Evolutionary conservation across 2,888 invertebrate genomes (phyloP), one percentile per base, ranked within the genome.

Genomic region (Aethes cnicana): DNA sequence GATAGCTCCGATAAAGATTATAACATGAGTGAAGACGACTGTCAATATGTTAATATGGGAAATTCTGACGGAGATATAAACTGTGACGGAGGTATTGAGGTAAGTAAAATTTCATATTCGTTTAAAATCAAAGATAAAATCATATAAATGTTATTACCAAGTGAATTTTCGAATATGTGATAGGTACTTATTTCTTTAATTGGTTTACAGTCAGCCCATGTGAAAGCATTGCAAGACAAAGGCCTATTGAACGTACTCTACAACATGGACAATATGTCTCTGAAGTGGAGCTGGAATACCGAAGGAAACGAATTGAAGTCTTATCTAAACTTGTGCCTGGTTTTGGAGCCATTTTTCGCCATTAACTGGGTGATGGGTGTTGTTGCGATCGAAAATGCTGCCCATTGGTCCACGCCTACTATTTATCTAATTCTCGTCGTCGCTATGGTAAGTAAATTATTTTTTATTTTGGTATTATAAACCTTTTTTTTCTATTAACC

Each of bases 321-420:
- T 42, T 91, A 93, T 59, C 74, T 93, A 53, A 91, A 92, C 68
- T 77, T 93, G 2, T 91, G 94, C 37, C 90, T 94, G 32, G 91
- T 93, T n/a, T 74, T 94, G 62, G 92, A 94, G 66, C 94, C 94
- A 9, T 91, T 93, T 57, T 93, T 94, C 66, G 92, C 93, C 7
- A 91, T 94, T 12, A 92, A 93, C 63, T 95, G 95, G 95, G 94
- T 94, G 61, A 91, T 94, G 77, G 93, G 93, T 0, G 94, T 94
- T 3, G 90, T 94, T 20, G 94, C 94, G 0, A 89, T 94, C 28
- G 94, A 94, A 70, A 94, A 94, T 68, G 91, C 92, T 1, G 81
- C 90, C 1, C 91, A 92, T 62, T 92, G 91, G 82, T 86, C 91
- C 3, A 92, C 92, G 54, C 91, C 92, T 0, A 84, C 91, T 1